Conservation (phyloP, 2,888 invertebrate genomes). For the Schizotus pectinicornis region DNA sequence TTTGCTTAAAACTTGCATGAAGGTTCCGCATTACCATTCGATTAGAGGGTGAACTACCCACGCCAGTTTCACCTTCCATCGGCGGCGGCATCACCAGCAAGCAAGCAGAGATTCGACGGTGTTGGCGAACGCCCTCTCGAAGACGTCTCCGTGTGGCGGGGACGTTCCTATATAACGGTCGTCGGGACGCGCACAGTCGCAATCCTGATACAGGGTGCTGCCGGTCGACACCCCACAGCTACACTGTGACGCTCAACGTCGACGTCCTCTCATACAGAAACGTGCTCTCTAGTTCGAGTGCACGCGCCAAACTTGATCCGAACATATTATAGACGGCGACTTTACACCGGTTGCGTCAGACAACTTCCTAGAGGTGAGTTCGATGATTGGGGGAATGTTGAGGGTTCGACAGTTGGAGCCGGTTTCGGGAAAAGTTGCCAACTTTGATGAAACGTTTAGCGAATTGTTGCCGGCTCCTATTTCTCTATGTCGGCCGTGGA, state of each 20-base stretch:
- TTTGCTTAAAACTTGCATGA: too few species aligned
- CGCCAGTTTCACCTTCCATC: neutral
- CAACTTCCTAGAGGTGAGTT: too few species aligned
- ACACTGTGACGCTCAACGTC: conserved; percentile 4
- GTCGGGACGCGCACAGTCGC: conserved; percentile 29
- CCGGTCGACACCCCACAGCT: conserved; percentile 27
- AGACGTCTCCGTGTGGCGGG: conserved; percentile 30
- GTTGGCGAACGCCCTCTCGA: conserved; percentile 22
- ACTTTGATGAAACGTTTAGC: too few species aligned
- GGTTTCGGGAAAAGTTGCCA: too few species aligned
- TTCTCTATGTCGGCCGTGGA: too few species aligned
- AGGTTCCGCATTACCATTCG: neutral
- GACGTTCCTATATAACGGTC: conserved; percentile 28
- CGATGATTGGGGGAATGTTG: too few species aligned
- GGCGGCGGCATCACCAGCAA: too few species aligned
- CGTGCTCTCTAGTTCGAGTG: conserved; percentile 13
- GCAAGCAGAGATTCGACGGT: neutral
- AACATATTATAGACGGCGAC: too few species aligned
- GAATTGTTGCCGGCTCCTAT: too few species aligned
- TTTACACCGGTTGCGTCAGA: too few species aligned
- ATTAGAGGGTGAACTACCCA: neutral
- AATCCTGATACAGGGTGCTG: conserved; percentile 31
- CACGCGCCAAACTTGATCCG: too few species aligned
- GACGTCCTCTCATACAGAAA: conserved; percentile 8
- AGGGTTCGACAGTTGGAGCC: too few species aligned